phyloP scores from a whole-genome alignment of 2,797 vertebrate genomes.

The Microchirus variegatus region DNA sequence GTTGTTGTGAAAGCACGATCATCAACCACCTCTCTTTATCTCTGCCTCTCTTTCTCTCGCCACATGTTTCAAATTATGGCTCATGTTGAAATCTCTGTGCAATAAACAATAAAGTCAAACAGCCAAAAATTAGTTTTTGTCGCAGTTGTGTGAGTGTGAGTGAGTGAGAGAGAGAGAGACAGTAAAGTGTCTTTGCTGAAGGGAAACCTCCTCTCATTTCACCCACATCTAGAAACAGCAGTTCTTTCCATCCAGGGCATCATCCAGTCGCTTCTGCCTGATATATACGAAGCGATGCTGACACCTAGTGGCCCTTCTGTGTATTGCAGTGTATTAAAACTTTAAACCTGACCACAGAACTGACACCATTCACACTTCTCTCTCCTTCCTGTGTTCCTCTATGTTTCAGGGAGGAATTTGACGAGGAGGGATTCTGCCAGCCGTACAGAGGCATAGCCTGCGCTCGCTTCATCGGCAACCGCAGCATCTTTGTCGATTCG shows the following conservation, averaged over 20 bases:
- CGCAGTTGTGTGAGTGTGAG: constrained; percentile 7
- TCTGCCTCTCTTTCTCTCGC: constrained; percentile 1
- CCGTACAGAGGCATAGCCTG: constrained; percentile 97
- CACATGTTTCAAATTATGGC: constrained; percentile 59
- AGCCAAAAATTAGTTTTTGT: constrained; percentile 19
- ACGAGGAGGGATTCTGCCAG: constrained; percentile 97
- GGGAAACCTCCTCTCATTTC: constrained; percentile 14
- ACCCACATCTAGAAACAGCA: constrained; percentile 16
- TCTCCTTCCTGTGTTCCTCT: constrained; percentile 17
- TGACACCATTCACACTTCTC: background rate
- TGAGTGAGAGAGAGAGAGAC: constrained; percentile 3
- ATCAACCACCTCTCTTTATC: background rate
- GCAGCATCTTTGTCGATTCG: constrained; percentile 97
- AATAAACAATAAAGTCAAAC: constrained; percentile 51
- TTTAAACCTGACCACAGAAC: background rate
- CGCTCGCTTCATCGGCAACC: constrained; percentile 95
- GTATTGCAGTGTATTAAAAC: constrained; percentile 25
- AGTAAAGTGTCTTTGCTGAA: constrained; percentile 30
- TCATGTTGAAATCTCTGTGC: constrained; percentile 51
- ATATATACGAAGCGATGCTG: constrained; percentile 36
- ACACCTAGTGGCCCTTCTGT: constrained; percentile 66
- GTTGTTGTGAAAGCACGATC: constrained; percentile 33
- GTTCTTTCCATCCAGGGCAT: constrained; percentile 1
- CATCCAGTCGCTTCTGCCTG: background rate
- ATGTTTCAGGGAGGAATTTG: constrained; percentile 86